Evolutionary conservation across 2,797 vertebrate genomes (phyloP), one percentile per base, ranked within the genome.

Genomic region (Gorsachius magnificus): DNA sequence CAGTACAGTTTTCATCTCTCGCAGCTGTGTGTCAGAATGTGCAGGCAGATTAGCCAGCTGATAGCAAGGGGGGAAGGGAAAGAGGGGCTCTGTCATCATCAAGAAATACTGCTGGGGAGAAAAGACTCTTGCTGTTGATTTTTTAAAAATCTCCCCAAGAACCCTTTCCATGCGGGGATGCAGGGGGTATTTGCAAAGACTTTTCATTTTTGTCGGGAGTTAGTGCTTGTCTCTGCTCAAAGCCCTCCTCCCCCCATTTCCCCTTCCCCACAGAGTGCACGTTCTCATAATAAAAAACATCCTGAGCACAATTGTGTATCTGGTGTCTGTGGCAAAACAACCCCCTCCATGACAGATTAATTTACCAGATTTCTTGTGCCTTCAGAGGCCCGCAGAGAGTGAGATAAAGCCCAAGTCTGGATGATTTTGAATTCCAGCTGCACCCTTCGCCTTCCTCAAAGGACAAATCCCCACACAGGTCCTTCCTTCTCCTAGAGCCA

Each of bases 1-100:
- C 98, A 97, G 97, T 97, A 98, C 97, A 95, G 97, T 98, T 98
- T 98, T 98, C 97, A 97, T 98, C 98, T 98, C 98, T 98, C 61
- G 87, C 98, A 98, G 98, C 98, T 98, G 98, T 98, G 98, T 98
- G 98, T 98, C 98, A 98, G 97, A 98, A 98, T 96, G 96, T 90
- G 92, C 78, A 89, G 96, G 98, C 98, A 98, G 98, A 98, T 98
- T 98, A 98, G 98, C 98, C 98, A 98, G 98, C 98, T 98, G 98
- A 98, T 98, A 98, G 97, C 96, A 90, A 69, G 83, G 96, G 95
- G 74, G 98, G 97, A 97, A 97, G 97, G 96, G 97, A 95, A 80
- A 96, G 87, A 90, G 78, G 97, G 96, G 91, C 95, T 98, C 97
- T 92, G 50, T 95, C 50, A 93, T 96, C 64, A 11, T 93, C 69